Evolutionary conservation across 2,797 vertebrate species (phyloP).

Genomic region (Protonibea diacanthus): DNA sequence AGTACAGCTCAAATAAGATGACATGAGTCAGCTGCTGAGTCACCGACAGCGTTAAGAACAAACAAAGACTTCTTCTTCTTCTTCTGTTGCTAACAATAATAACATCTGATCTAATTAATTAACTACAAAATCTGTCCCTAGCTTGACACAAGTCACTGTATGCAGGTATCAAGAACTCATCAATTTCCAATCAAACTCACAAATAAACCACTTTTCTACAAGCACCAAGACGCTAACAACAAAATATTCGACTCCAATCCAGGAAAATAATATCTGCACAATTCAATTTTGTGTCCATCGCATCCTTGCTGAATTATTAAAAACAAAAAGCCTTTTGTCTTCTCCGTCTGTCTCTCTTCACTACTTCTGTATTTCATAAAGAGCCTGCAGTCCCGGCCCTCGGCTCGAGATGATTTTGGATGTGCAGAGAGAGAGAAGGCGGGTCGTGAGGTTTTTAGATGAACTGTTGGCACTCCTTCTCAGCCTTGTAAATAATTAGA

Average conservation of each 20-base stretch:
- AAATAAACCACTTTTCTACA: neutral
- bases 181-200: neutral
- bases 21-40: neutral
- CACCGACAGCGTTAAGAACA: neutral
- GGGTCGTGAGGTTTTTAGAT: slow-evolving; percentile 44
- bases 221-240: neutral
- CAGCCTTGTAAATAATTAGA: slow-evolving; percentile 81
- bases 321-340: neutral
- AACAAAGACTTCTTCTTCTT: no score
- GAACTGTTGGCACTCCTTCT: slow-evolving; percentile 60
- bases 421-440: slow-evolving; percentile 15
- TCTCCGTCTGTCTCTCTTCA: neutral
- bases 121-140: neutral
- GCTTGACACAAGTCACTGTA: neutral
- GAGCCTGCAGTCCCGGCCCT: neutral
- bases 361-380: slow-evolving; percentile 39
- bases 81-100: no score
- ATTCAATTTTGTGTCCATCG: neutral
- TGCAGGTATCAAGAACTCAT: no score
- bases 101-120: neutral
- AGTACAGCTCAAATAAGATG: neutral
- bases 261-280: neutral
- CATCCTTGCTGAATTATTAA: neutral
- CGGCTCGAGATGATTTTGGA: slow-evolving; percentile 35
- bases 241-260: neutral